Base-by-base conservation (phyloP, 2,888 invertebrate species). In the Orgyia antiqua region DNA sequence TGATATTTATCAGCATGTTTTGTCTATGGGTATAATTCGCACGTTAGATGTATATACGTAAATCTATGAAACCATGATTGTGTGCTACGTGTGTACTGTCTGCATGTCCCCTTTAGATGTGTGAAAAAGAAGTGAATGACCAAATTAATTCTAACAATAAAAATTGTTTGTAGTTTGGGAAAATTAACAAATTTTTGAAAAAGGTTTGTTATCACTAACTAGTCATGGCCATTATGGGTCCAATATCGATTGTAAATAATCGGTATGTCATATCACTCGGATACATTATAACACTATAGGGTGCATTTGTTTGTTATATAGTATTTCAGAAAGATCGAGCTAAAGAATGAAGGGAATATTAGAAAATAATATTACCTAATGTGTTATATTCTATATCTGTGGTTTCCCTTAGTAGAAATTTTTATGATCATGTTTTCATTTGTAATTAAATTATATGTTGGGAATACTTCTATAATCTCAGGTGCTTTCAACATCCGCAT, bases 101-200 rank as follows among this genome's bases (percentile, higher is more conserved):
- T 70, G 71, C 68, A 68, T 71, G 69, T 50, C 39, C 39, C 37
- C n/a, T 32, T 44, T 47, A 53, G 48, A 43, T 48, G 72, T 69
- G 62, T 68, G 68, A 59, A 71, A 76, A 83, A 78, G 83, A 83
- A 83, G 83, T 82, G 83, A 83, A 83, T 83, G 83, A 83, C 80
- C 36, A 57, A 60, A n/a, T n/a, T 31, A 10, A 6, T 50, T 62
- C 60, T 69, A 68, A 52, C 42, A 32, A 19, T 27, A 24, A 10
- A 29, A 38, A 17, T 24, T 33, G 29, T 42, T 40, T 26, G 15
- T 43, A 38, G 37, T 25, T 19, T 44, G 31, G 13, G 31, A 20
- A 29, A 9, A 21, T 39, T 42, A 50, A 47, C 34, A 31, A 23
- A 19, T 4, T 26, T 20, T 21, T 13, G 8, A n/a, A 28, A 12